Conservation (phyloP, 1,140 invertebrate species). For the Lucilia cuprina region DNA sequence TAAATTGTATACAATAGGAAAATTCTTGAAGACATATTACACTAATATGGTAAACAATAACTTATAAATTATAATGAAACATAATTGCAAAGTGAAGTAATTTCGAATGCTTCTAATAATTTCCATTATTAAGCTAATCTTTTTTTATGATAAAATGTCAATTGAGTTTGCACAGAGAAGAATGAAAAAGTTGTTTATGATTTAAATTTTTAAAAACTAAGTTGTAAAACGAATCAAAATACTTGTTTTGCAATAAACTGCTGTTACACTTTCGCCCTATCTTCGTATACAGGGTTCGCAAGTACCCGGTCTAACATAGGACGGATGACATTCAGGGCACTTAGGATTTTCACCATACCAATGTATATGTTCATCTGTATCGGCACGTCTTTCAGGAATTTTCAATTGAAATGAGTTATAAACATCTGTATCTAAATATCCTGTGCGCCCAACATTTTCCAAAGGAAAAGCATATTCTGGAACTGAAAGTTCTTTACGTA, state of each 20-base stretch:
- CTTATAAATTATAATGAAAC: background rate
- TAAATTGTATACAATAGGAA: background rate
- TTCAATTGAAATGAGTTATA: constrained; percentile 68
- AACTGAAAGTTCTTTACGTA: constrained; percentile 61
- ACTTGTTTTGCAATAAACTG: background rate
- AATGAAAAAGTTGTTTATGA: background rate
- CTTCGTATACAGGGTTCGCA: constrained; percentile 67
- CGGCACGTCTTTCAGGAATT: constrained; percentile 62
- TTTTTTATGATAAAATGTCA: background rate
- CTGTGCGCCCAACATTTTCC: constrained; percentile 64
- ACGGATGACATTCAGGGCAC: constrained; percentile 69
- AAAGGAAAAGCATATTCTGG: constrained; percentile 68
- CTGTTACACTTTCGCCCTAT: constrained; percentile 41
- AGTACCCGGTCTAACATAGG: constrained; percentile 66
- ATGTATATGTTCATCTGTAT: constrained; percentile 45
- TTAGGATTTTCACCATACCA: constrained; percentile 68
- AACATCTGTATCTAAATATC: constrained; percentile 65
- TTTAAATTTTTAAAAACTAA: background rate
- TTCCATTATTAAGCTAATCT: background rate
- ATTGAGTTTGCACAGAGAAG: too few relatives aligned
- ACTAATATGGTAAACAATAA: background rate
- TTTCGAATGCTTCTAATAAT: background rate
- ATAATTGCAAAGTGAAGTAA: background rate
- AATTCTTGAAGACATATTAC: background rate
- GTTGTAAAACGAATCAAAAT: background rate